phyloP scores from a whole-genome alignment of 64 coral and sea anemone species.

The Montipora cactus region DNA sequence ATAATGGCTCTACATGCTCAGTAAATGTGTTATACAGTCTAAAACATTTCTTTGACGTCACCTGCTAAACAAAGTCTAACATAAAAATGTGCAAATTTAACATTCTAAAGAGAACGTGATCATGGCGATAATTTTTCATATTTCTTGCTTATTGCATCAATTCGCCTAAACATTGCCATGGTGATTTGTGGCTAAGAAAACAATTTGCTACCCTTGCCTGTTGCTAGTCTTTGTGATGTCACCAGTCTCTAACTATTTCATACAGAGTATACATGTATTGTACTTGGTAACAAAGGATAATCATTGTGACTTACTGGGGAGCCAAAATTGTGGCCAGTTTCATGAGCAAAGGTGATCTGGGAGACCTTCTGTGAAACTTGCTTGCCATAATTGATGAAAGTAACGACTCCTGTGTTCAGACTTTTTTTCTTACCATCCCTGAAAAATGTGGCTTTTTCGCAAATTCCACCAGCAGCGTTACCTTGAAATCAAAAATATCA shows the following conservation, averaged over 20 bases:
- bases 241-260: no score
- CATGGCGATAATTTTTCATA: no score
- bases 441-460: conserved; percentile 82
- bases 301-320: conserved; percentile 78
- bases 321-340: conserved; percentile 96
- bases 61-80: no score
- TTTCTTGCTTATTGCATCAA: no score
- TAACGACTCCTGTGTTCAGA: conserved; percentile 96
- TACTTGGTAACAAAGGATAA: background rate
- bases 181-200: background rate
- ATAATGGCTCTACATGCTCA: no score
- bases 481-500: background rate
- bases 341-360: conserved; percentile 98
- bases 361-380: conserved; percentile 82
- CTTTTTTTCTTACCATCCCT: conserved; percentile 80
- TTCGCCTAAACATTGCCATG: no score
- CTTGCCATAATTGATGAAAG: conserved; percentile 96
- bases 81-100: no score
- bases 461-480: conserved; percentile 93
- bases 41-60: no score
- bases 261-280: no score
- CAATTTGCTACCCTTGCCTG: background rate
- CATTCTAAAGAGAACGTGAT: no score
- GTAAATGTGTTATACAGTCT: no score
- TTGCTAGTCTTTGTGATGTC: background rate